Percentiles rank a stretch among this genome's conserved stretches.
These are phyloP conservation scores for Coptodon bakossiorum DNA, from an alignment of 2,113 vertebrate genomes.

Conservation along the genomic window DNA sequence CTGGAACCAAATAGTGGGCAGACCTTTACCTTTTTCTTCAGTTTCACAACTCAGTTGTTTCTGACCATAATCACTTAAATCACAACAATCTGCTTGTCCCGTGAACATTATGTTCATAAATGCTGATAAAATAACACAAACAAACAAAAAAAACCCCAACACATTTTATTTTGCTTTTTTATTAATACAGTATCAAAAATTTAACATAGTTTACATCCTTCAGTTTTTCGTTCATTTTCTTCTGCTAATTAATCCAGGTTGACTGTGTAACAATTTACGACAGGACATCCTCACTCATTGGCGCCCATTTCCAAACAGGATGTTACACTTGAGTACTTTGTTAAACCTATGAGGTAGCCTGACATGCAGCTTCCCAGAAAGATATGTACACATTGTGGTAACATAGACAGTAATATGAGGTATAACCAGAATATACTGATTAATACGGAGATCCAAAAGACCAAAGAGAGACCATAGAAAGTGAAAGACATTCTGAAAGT, in stretches of 20 bases:
- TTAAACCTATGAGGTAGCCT: neutral
- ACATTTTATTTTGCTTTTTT: neutral
- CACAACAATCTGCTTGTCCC: neutral
- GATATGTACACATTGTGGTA: neutral
- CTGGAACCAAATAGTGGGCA: neutral
- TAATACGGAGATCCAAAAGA: neutral
- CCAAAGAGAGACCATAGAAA: neutral
- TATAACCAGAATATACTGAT: neutral
- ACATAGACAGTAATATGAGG: neutral
- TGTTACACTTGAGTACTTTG: neutral
- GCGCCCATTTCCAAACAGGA: neutral
- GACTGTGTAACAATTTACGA: neutral
- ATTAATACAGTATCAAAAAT: neutral
- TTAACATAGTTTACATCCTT: neutral
- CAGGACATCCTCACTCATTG: neutral
- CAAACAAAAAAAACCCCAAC: fast-evolving
- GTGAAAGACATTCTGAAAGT: neutral
- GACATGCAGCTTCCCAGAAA: neutral
- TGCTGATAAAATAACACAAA: neutral
- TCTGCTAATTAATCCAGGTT: neutral
- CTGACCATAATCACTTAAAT: neutral
- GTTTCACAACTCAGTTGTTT: neutral
- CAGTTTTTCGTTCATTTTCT: neutral
- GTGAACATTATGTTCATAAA: neutral
- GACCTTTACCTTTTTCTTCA: neutral